Conservation (phyloP, 1,140 invertebrate species). For the Orchesella cincta region DNA sequence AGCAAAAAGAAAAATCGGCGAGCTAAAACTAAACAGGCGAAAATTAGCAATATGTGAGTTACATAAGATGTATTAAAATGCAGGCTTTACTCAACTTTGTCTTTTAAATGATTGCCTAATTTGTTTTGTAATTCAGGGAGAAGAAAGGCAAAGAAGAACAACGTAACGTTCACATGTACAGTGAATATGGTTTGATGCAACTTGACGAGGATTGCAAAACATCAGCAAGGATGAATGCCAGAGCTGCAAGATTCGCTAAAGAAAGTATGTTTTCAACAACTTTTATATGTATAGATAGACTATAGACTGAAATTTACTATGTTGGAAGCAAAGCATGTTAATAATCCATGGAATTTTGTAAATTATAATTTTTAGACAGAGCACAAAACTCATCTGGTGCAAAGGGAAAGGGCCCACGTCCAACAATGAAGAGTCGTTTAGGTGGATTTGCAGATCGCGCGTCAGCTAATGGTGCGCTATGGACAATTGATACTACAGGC, state of each 20-base stretch:
- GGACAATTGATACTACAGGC: constrained; percentile 56
- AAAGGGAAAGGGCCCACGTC: not conserved
- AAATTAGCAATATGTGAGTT: not conserved
- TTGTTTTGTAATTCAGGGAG: not conserved
- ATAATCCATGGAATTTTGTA: too few relatives aligned
- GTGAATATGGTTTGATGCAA: constrained; percentile 63
- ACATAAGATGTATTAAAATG: not conserved
- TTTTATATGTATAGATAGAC: too few relatives aligned
- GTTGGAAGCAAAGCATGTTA: too few relatives aligned
- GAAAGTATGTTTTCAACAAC: constrained; percentile 51
- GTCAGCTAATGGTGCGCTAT: constrained; percentile 52
- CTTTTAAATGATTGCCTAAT: not conserved
- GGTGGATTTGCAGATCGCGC: constrained; percentile 44
- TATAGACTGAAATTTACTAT: too few relatives aligned
- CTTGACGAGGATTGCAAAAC: constrained; percentile 61
- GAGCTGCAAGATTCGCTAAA: constrained; percentile 78
- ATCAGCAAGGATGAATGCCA: constrained; percentile 69
- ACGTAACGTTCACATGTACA: constrained; percentile 64
- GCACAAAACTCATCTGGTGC: too few relatives aligned
- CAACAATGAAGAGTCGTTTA: constrained; percentile 46
- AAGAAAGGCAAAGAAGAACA: not conserved
- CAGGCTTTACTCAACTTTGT: not conserved
- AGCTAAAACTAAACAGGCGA: not conserved
- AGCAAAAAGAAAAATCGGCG: constrained; percentile 9
- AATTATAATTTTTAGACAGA: too few relatives aligned